Evolutionary conservation across 1,140 invertebrate genomes (phyloP).

Genomic region (Nomia melanderi): DNA sequence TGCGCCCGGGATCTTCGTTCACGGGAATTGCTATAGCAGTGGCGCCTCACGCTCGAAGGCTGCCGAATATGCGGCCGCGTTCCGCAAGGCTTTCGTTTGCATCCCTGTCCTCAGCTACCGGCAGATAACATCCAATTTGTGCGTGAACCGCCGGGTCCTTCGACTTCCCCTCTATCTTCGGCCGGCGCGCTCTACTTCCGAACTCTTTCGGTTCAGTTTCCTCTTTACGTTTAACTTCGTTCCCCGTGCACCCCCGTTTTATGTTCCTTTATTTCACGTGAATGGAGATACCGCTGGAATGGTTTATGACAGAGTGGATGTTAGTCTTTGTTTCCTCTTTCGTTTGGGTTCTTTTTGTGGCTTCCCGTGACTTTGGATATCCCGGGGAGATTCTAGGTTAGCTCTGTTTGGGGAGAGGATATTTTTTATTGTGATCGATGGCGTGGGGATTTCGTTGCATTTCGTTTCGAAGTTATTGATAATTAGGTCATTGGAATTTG

Average conservation of each 20-base stretch:
- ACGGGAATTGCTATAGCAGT: no score
- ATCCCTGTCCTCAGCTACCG: slow-evolving; percentile 74
- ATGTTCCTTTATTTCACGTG: not conserved
- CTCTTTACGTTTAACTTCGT: slow-evolving; percentile 20
- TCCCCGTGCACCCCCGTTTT: not conserved
- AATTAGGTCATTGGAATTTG: no score
- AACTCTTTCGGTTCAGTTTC: not conserved
- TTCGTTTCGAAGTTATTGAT: no score
- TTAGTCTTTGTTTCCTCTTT: not conserved
- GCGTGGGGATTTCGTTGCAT: no score
- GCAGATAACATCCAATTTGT: slow-evolving; percentile 79
- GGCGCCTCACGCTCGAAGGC: no score
- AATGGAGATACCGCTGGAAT: not conserved
- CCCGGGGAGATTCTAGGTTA: no score
- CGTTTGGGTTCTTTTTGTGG: not conserved
- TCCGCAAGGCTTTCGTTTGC: slow-evolving; percentile 48
- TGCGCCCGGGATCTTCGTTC: no score
- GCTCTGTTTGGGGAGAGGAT: no score
- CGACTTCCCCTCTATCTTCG: slow-evolving; percentile 30
- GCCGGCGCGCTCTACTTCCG: not conserved
- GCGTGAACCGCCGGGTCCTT: slow-evolving; percentile 75
- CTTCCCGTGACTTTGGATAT: no score
- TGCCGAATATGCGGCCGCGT: not conserved
- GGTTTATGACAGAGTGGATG: no score
- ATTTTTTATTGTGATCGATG: no score